These are phyloP conservation scores for Zosterops hypoxanthus DNA, from an alignment of 2,113 vertebrate species.

Conservation along the genomic window DNA sequence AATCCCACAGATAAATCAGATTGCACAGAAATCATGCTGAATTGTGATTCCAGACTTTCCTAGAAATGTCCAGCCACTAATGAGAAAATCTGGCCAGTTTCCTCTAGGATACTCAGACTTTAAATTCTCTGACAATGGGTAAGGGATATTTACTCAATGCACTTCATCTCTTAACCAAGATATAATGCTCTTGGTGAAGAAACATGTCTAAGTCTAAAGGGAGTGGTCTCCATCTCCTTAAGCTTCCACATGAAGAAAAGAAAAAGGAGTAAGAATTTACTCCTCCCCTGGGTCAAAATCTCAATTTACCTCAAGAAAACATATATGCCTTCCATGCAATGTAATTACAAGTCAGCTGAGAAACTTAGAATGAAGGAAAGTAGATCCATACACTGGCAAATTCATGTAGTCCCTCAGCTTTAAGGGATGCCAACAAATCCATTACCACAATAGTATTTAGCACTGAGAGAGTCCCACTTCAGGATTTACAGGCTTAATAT, in stretches of 20 bases:
- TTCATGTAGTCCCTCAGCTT: constrained; percentile 56
- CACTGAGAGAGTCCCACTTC: background rate
- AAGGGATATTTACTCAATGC: background rate
- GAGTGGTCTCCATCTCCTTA: background rate
- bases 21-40: background rate
- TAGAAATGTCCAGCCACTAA: background rate
- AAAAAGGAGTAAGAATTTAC: constrained; percentile 4
- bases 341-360: constrained; percentile 58
- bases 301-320: constrained; percentile 20
- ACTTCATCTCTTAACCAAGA: background rate
- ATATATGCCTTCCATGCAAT: background rate
- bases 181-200: background rate
- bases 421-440: constrained; percentile 65
- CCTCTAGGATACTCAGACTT: background rate
- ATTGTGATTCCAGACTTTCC: background rate
- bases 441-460: constrained; percentile 53
- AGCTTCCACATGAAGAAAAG: background rate
- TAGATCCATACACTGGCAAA: constrained; percentile 59
- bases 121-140: background rate
- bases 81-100: background rate
- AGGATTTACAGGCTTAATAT: constrained; percentile 59
- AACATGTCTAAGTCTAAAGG: background rate
- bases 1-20: background rate
- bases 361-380: constrained; percentile 63
- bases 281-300: constrained; percentile 18